Base-by-base conservation (phyloP, 2,888 invertebrate genomes). In the Gymnocheta viridis region DNA sequence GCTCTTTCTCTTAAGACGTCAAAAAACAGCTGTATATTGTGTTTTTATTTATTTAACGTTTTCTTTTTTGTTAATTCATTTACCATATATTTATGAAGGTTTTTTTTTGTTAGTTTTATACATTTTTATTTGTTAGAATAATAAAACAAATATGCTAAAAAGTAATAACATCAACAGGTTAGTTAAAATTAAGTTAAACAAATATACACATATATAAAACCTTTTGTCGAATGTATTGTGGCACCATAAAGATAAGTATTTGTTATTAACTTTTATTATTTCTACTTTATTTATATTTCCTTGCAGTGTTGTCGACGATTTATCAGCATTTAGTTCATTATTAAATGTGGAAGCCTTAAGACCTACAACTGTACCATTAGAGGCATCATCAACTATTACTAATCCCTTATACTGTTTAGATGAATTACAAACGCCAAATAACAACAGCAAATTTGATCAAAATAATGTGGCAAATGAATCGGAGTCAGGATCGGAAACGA, bases 101-200 rank as follows among this genome's bases (percentile, higher is more conserved):
- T 73, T 67, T 17, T 58, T 44, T 66, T 74, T 54, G 6, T 67
- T 73, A 67, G 49, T 35, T 58, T 81, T 54, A 7, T 67, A 47
- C 19, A 22, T 10, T 56, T 58, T 56, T 58, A 49, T 24, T 69
- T 76, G 24, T 19, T 60, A 38, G 19, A 66, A 49, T 44, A 49
- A 51, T 73, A 24, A 76, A 64, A 29, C 27, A 82, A 54, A 79
- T 69, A 90, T 90, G 90, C 85, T 90, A 14, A 88, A 86, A 86
- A 90, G 89, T 77, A 90, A 90, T 80, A 89, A 90, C 78, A 86
- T 88, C 1, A 85, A 88, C 49, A 90, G 90, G 90, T 90, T 73
- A 82, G 44, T 54, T 29, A 14, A 12, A 56, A 17, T 6, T 24
- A 19, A 24, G 17, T 17, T 24, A n/a, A 10, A 24, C 4, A 38